These are phyloP conservation scores for Procavia capensis DNA, from an alignment of 2,113 vertebrate genomes.

Conservation along the genomic window DNA sequence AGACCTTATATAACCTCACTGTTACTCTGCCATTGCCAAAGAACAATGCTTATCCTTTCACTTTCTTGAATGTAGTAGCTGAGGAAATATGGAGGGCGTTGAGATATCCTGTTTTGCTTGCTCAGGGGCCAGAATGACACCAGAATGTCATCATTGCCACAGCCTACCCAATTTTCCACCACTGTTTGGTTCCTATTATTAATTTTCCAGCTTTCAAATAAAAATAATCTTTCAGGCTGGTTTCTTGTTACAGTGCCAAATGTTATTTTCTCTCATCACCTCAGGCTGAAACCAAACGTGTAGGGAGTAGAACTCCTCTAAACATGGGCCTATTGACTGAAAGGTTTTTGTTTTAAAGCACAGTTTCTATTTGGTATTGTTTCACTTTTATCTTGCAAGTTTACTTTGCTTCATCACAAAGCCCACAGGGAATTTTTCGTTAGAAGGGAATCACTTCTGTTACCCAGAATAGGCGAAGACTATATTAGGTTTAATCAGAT, in stretches of 20 bases:
- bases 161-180: slow-evolving; percentile 21
- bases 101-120: not conserved
- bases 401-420: slow-evolving; percentile 50
- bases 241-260: slow-evolving; percentile 50
- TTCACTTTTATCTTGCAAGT: slow-evolving; percentile 57
- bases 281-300: slow-evolving; percentile 33
- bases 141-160: slow-evolving; percentile 11
- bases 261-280: slow-evolving; percentile 59
- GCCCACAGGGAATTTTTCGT: not conserved
- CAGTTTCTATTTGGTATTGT: slow-evolving; percentile 29
- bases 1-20: not conserved
- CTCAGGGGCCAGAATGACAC: not conserved
- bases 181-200: slow-evolving; percentile 41
- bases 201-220: slow-evolving; percentile 57
- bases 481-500: not conserved
- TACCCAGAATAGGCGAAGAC: not conserved
- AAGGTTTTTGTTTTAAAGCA: slow-evolving; percentile 44
- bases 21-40: not conserved
- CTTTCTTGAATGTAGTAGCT: not conserved
- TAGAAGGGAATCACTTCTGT: not conserved
- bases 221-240: slow-evolving; percentile 41
- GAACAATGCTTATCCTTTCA: not conserved
- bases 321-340: slow-evolving; percentile 19
- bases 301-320: slow-evolving; percentile 34
- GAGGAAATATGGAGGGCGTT: not conserved